These are phyloP conservation scores for Sarcophilus harrisii DNA, from an alignment of 2,797 vertebrate genomes.

Conservation along the genomic window DNA sequence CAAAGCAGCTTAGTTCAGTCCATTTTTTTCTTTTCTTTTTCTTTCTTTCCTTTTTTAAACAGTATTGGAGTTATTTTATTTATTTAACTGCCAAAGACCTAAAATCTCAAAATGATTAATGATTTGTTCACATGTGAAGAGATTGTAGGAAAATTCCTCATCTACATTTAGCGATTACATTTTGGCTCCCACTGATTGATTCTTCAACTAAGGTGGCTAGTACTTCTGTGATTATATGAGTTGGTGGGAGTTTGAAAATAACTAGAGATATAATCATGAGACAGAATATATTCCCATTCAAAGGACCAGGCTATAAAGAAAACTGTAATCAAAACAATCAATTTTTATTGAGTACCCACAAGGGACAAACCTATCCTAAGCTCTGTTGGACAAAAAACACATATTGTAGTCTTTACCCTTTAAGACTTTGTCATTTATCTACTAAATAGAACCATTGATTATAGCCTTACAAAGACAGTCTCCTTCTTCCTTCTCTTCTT, in stretches of 20 bases:
- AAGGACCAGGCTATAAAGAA: neutral
- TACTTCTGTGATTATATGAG: neutral
- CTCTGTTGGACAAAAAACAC: neutral
- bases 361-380: neutral
- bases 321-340: conserved; percentile 16
- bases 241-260: neutral
- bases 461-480: neutral
- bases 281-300: conserved; percentile 5
- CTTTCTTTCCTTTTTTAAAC: too few relatives aligned
- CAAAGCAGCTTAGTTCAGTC: too few relatives aligned
- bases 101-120: neutral
- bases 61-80: too few relatives aligned
- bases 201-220: neutral
- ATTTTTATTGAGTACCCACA: neutral
- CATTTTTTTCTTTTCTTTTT: neutral
- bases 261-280: neutral
- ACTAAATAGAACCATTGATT: neutral
- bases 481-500: neutral
- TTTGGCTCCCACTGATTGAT: neutral
- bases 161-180: neutral
- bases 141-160: neutral
- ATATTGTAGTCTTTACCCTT: neutral
- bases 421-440: neutral
- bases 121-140: neutral
- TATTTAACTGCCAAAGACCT: neutral